Base-by-base conservation (phyloP, 2,888 invertebrate species). In the Ectobius pallidus region DNA sequence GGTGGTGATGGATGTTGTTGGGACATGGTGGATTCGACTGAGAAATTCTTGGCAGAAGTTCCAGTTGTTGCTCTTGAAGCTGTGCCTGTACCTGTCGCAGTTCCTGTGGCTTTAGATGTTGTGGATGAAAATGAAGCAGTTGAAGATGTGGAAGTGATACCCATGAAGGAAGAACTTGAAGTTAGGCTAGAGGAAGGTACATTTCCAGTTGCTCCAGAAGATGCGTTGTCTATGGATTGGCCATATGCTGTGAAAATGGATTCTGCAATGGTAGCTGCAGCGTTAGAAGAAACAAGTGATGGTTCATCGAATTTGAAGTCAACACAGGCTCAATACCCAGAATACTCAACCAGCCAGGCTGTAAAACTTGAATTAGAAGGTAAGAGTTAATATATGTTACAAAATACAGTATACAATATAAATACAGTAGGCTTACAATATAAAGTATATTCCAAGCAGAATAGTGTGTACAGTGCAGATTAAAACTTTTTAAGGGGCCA, bases 81-180 rank as follows among this genome's bases (percentile, higher is more conserved):
- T 3, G 76, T 75, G 25, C 74, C 75, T 16, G 68, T 67, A 49
- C 76, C 75, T 49, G 81, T 82, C 22, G 79, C 81, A 25, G 81
- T 79, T 2, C 74, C 75, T 25, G 81, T 79, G 20, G 79, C 80
- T 32, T 79, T 82, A 77, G 73, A 76, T 9, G 76, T 77, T 16
- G 80, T 81, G 4, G 79, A 79, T 70, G 76, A 79, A 9, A 80
- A 79, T 69, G 80, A 75, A 81, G 82, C 75, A 82, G 83, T 6
- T 82, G 70, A 71, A n/a, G 73, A 75, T 18, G 76, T 76, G n/a
- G 70, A 74, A 44, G 80, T 81, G 7, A 86, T 86, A 70, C 86
- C 86, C 0, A 86, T 87, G 84, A 86, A 87, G 80, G 88, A 88
- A 80, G 88, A 88, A 77, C 80, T 88, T 68, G 88, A 88, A 79